Evolutionary conservation across 2,888 invertebrate species (phyloP).

Genomic region (Perizoma flavofasciatum): DNA sequence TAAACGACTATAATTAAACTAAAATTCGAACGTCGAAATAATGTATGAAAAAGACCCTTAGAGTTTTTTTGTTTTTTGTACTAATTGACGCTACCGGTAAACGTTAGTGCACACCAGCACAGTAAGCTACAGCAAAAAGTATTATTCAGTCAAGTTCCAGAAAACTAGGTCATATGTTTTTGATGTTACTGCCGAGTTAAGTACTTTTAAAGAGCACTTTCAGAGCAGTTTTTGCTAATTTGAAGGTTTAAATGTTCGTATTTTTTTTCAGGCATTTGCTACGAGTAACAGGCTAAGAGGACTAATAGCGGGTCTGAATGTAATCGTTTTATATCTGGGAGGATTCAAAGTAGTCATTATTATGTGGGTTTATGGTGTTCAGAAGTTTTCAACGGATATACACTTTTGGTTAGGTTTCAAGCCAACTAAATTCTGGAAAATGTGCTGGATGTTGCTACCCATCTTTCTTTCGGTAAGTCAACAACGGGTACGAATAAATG

Average conservation of each 20-base stretch:
- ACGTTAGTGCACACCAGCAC: not conserved
- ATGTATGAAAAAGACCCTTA: too few relatives aligned
- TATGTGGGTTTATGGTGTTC: slow-evolving; percentile 69
- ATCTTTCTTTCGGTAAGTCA: slow-evolving; percentile 56
- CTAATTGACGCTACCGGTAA: not conserved
- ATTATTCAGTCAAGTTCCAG: slow-evolving; percentile 4
- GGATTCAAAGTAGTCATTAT: slow-evolving; percentile 57
- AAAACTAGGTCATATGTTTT: slow-evolving; percentile 20
- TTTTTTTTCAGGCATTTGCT: slow-evolving; percentile 45
- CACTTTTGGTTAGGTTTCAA: slow-evolving; percentile 71
- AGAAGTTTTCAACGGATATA: slow-evolving; percentile 63
- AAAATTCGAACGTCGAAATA: too few relatives aligned
- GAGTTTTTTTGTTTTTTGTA: too few relatives aligned
- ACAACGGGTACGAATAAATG: not conserved
- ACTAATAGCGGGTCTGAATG: slow-evolving; percentile 47
- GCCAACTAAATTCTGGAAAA: slow-evolving; percentile 65
- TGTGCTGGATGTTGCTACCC: slow-evolving; percentile 59
- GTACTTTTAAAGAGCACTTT: slow-evolving; percentile 12
- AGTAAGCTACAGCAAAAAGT: slow-evolving; percentile 16
- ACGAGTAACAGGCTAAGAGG: slow-evolving; percentile 35
- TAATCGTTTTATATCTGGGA: slow-evolving; percentile 56
- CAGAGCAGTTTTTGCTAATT: slow-evolving; percentile 9
- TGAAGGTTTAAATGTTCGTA: not conserved
- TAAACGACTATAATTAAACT: too few relatives aligned
- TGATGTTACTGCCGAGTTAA: slow-evolving; percentile 19